Evolutionary conservation across 92 coral and sea anemone genomes (phyloP), one percentile per base, ranked within the genome.

Genomic region (Epizoanthus scotinus): DNA sequence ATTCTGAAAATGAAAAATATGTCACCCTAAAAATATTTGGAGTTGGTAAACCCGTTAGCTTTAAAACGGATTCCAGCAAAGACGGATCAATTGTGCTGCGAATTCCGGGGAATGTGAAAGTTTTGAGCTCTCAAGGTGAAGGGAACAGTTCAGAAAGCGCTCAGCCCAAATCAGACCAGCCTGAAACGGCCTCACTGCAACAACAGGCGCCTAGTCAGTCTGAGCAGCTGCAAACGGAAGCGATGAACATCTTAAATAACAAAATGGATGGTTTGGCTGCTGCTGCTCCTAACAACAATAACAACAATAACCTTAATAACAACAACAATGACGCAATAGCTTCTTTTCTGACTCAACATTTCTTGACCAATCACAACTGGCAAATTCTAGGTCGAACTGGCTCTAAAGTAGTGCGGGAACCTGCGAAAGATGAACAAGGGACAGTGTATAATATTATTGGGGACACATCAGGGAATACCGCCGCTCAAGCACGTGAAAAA

Each of bases 31-130:
- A 90, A 70, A 92, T 92, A 53, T 82, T 91, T 21, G 92, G 92
- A 14, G 69, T 78, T 12, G 97, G 97, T 31, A 87, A 79, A 59
- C 97, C 97, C 19, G 94, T 90, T 8, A 92, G 97, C 65, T 90
- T 92, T 26, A 92, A 87, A 57, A 91, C 97, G n/a, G 97, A 89
- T 25, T 79, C 97, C 26, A 90, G 94, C 21, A 67, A 70, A 26
- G 97, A 92, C 25, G 97, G 97, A 4, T 92, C 97, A 9, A 71
- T 92, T 38, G 77, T 90, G 2, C 81, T 92, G 38, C 86, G 86
- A 34, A 82, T 92, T n/a, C 97, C 97, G 0, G 85, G 88, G 3
- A 71, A 84, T 73, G 88, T 88, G 22, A 88, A 78, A 61, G 47
- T 88, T 14, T 57, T 84, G 71, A 82, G 82, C 18, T 22, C 85